phyloP scores from a whole-genome alignment of 2,888 invertebrate genomes.

The Frankliniella intonsa region DNA sequence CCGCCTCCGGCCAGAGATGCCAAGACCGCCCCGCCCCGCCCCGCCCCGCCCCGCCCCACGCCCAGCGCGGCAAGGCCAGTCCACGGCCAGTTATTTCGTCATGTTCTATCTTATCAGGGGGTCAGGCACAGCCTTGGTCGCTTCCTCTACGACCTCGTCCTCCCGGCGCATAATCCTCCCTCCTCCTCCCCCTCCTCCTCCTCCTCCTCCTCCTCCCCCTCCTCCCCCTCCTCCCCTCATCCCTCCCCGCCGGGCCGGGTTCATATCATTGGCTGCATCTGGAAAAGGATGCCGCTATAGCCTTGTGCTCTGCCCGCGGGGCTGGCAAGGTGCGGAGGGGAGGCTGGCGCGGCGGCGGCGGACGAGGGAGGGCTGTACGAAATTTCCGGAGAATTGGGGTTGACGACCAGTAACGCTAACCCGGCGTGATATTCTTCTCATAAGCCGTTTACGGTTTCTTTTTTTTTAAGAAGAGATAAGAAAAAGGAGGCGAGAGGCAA shows the following conservation, averaged over 20 bases:
- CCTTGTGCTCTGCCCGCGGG: no score
- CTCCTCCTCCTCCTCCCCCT: background rate
- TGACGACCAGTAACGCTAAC: no score
- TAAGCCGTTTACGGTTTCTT: no score
- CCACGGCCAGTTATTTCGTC: slow-evolving; percentile 4
- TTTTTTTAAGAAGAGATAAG: no score
- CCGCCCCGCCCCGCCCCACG: background rate
- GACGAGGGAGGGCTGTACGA: no score
- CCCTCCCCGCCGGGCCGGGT: background rate
- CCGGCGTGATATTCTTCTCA: no score
- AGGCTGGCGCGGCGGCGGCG: no score
- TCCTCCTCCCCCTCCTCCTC: background rate
- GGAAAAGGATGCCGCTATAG: no score
- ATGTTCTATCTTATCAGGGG: slow-evolving; percentile 4
- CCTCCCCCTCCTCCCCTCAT: background rate
- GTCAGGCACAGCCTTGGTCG: background rate
- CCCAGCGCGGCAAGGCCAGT: background rate
- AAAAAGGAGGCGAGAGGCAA: no score
- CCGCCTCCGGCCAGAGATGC: no score
- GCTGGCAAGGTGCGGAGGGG: no score
- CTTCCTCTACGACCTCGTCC: background rate
- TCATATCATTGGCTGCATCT: background rate
- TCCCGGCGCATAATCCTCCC: background rate
- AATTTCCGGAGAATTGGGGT: no score
- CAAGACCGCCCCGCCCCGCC: background rate